Evolutionary conservation across 2,797 vertebrate species (phyloP).

Genomic region (Artibeus lituratus): DNA sequence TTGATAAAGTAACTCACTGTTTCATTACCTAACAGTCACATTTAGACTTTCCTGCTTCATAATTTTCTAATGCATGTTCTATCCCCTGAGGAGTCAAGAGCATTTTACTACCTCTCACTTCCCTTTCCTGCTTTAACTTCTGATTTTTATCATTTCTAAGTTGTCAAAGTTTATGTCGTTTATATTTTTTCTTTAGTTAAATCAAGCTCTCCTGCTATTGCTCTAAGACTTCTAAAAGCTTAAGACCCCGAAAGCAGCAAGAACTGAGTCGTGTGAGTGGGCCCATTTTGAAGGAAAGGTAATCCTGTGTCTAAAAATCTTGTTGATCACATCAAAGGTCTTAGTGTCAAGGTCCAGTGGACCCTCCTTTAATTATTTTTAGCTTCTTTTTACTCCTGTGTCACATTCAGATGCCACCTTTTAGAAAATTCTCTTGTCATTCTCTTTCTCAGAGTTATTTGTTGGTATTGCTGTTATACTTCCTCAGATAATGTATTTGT

Average conservation of each 20-base stretch:
- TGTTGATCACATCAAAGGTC: conserved; percentile 7
- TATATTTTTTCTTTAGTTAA: conserved; percentile 61
- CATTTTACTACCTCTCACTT: conserved; percentile 63
- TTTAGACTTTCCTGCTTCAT: conserved; percentile 17
- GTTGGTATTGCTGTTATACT: background rate
- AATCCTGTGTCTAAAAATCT: conserved; percentile 25
- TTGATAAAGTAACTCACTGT: background rate
- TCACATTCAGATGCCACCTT: background rate
- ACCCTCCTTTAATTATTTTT: conserved; percentile 18
- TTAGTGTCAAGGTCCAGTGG: conserved; percentile 47
- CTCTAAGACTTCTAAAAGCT: conserved; percentile 32
- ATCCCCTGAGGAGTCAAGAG: conserved; percentile 5
- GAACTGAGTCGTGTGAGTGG: conserved; percentile 7
- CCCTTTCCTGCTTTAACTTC: conserved; percentile 67
- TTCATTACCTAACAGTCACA: background rate
- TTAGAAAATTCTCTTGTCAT: background rate
- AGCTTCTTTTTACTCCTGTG: background rate
- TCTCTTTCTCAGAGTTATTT: background rate
- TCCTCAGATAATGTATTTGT: background rate
- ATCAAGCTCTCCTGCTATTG: conserved; percentile 33
- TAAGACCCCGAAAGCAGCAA: background rate
- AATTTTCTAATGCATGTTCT: background rate
- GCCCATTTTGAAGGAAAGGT: conserved; percentile 42
- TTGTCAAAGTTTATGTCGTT: conserved; percentile 56
- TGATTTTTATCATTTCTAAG: conserved; percentile 64